phyloP scores from a whole-genome alignment of 2,888 invertebrate genomes.

The Leptinotarsa peninsularis region DNA sequence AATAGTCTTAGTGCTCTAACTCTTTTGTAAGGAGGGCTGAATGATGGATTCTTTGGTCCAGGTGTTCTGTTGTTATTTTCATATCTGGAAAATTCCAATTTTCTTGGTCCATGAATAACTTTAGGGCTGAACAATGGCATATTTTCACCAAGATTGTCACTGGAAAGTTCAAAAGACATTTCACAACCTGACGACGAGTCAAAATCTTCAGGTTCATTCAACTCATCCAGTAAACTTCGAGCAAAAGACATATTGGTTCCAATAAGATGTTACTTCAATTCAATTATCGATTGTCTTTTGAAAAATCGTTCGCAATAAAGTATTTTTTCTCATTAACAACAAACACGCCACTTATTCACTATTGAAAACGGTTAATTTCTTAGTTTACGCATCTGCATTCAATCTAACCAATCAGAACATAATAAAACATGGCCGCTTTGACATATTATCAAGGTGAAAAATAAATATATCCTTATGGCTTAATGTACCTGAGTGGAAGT shows the following conservation, averaged over 20 bases:
- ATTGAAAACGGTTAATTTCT: constrained; percentile 53
- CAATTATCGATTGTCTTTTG: constrained; percentile 16
- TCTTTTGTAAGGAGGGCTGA: constrained; percentile 73
- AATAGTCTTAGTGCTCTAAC: constrained; percentile 76
- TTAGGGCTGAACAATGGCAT: constrained; percentile 66
- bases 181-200: constrained; percentile 71
- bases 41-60: constrained; percentile 60
- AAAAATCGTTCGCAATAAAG: constrained; percentile 41
- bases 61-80: constrained; percentile 50
- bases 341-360: constrained; percentile 41
- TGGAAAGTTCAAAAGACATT: constrained; percentile 74
- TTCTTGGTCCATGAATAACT: constrained; percentile 71
- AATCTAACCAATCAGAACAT: constrained; percentile 56
- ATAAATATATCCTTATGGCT: too few species aligned
- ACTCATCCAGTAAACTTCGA: constrained; percentile 53
- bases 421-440: constrained; percentile 39
- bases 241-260: constrained; percentile 53
- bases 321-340: constrained; percentile 31
- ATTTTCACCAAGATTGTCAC: constrained; percentile 61
- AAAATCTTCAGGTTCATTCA: constrained; percentile 58
- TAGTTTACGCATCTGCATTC: constrained; percentile 56
- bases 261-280: constrained; percentile 26
- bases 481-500: too few species aligned
- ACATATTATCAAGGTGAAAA: neutral
- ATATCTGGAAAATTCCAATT: constrained; percentile 70